Evolutionary conservation across 1,140 invertebrate genomes (phyloP).

Genomic region (Aplysia californica): DNA sequence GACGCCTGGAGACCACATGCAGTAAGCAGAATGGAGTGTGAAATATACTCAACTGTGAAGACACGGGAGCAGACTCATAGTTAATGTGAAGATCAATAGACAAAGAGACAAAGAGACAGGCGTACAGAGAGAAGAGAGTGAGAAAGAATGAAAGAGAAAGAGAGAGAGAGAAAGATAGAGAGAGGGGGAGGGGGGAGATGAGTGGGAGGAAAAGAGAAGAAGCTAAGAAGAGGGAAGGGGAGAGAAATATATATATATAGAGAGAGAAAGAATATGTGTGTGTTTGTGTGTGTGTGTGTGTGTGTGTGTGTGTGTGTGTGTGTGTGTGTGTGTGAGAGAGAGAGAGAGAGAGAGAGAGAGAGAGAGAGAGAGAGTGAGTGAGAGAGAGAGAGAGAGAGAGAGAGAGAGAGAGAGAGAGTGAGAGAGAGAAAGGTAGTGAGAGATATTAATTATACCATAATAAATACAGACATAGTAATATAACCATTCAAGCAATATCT

Average conservation of each 20-base stretch:
- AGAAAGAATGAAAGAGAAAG: not conserved
- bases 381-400: not conserved
- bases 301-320: not conserved
- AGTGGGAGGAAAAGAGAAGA: not conserved
- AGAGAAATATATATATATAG: not conserved
- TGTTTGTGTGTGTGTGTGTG: not conserved
- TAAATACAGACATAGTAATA: not conserved
- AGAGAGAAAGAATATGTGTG: not conserved
- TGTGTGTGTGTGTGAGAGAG: slow-evolving; percentile 1
- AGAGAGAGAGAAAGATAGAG: not conserved
- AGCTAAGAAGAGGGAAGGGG: slow-evolving; percentile 1
- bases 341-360: slow-evolving; percentile 4
- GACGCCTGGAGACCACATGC: not conserved
- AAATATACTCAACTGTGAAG: too few species aligned
- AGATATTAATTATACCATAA: not conserved
- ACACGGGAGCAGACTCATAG: too few species aligned
- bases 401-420: not conserved
- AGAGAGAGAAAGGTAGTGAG: not conserved
- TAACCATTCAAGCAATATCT: not conserved
- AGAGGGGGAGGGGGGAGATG: not conserved
- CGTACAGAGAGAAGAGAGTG: not conserved
- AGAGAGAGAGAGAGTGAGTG: not conserved
- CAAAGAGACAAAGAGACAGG: not conserved
- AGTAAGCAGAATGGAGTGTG: too few species aligned
- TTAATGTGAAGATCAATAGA: too few species aligned